Evolutionary conservation across 1,140 invertebrate genomes (phyloP).

Genomic region (Atta texana): DNA sequence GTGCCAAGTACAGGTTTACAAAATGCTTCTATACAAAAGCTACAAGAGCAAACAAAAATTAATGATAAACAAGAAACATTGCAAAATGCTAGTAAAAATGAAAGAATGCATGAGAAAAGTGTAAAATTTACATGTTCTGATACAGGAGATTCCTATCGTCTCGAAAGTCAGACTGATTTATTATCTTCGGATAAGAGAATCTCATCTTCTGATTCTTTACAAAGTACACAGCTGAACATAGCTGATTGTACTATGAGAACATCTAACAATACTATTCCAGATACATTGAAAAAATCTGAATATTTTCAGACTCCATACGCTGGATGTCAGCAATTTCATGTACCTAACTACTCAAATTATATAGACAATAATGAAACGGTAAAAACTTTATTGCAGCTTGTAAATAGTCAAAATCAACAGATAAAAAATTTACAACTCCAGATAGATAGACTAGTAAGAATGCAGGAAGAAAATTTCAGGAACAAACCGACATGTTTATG

Average conservation of each 20-base stretch:
- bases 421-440: conserved; percentile 82
- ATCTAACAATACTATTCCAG: neutral
- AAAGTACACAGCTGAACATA: neutral
- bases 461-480: conserved; percentile 79
- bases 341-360: conserved; percentile 54
- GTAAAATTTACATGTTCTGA: conserved; percentile 26
- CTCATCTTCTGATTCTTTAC: neutral
- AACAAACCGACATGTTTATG: conserved; percentile 73
- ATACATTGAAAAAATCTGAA: conserved; percentile 33
- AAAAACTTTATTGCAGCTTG: conserved; percentile 79
- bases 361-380: conserved; percentile 79
- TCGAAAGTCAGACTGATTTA: no score
- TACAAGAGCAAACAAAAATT: neutral
- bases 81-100: neutral
- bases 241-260: neutral
- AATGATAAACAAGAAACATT: neutral
- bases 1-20: neutral
- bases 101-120: conserved; percentile 18
- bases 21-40: neutral
- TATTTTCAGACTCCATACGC: conserved; percentile 35
- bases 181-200: neutral
- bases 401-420: conserved; percentile 82
- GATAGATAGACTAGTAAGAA: conserved; percentile 79
- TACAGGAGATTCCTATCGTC: neutral
- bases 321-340: conserved; percentile 58